Percentiles rank a stretch among this genome's conserved stretches.
Evolutionary conservation across 2,888 invertebrate genomes (phyloP).

Genomic region (Phengaris arion): DNA sequence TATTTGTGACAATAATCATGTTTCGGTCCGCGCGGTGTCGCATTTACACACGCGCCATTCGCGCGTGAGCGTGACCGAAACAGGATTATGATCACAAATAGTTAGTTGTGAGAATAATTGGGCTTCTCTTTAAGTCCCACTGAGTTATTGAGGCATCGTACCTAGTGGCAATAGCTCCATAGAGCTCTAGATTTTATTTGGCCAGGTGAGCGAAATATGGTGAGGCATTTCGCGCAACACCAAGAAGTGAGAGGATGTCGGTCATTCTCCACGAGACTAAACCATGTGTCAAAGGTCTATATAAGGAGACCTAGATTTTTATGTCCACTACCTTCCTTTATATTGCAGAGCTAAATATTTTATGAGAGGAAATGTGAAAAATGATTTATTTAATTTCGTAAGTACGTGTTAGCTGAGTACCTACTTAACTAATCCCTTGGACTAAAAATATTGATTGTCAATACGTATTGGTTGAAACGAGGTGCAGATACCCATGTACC

Average conservation of each 20-base stretch:
- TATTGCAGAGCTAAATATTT: slow-evolving; percentile 7
- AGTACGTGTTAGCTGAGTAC: not conserved
- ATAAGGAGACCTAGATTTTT: slow-evolving; percentile 15
- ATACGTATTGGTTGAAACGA: too few relatives aligned
- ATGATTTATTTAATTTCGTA: slow-evolving; percentile 12
- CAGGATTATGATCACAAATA: too few relatives aligned
- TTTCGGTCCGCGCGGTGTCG: too few relatives aligned
- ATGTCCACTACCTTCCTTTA: slow-evolving; percentile 7
- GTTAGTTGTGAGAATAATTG: too few relatives aligned
- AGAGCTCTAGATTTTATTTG: not conserved
- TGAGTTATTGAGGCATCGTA: too few relatives aligned
- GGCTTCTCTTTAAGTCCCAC: too few relatives aligned
- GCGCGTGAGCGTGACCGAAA: too few relatives aligned
- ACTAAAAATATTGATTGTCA: not conserved
- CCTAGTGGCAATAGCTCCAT: not conserved
- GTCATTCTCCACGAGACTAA: not conserved
- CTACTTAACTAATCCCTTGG: not conserved
- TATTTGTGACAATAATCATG: too few relatives aligned
- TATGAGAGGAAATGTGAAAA: not conserved
- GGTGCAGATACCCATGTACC: too few relatives aligned
- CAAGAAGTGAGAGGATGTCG: slow-evolving; percentile 13
- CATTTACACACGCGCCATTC: too few relatives aligned
- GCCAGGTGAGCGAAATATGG: slow-evolving; percentile 36
- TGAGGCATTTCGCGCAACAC: slow-evolving; percentile 20
- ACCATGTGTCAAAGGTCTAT: slow-evolving; percentile 12